Conservation (phyloP, 2,888 invertebrate species). For the Tanypteryx hageni region DNA sequence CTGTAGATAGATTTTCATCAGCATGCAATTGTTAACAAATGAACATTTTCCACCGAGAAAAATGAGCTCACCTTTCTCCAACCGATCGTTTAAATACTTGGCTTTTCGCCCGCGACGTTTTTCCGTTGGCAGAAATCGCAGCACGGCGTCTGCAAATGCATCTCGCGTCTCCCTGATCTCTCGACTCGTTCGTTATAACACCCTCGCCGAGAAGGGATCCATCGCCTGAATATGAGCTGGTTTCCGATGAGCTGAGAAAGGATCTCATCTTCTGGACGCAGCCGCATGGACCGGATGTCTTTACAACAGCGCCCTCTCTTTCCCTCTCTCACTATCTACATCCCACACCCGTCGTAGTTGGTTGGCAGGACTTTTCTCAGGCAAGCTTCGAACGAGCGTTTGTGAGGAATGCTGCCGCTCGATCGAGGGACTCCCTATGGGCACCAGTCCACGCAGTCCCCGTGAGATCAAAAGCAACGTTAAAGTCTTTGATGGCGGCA, state of each 20-base stretch:
- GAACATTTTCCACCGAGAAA: neutral
- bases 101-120: neutral
- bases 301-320: neutral
- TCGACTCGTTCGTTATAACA: conserved; percentile 3
- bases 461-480: neutral
- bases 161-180: neutral
- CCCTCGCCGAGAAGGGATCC: neutral
- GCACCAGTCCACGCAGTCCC: conserved; percentile 18
- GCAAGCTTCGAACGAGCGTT: neutral
- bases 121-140: neutral
- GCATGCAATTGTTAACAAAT: neutral
- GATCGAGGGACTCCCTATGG: neutral
- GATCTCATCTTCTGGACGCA: conserved; percentile 9
- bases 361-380: conserved; percentile 11
- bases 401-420: neutral
- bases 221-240: conserved; percentile 1
- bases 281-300: conserved; percentile 7
- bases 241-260: conserved; percentile 2
- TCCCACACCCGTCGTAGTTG: neutral
- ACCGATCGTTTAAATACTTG: conserved; percentile 20
- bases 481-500: conserved; percentile 3
- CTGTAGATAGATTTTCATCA: neutral
- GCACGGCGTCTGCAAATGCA: neutral
- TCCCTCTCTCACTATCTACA: no score
- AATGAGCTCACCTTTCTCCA: neutral